Conservation (phyloP, 53 echinoderm and acorn worm genomes). For the Paracentrotus lividus region DNA sequence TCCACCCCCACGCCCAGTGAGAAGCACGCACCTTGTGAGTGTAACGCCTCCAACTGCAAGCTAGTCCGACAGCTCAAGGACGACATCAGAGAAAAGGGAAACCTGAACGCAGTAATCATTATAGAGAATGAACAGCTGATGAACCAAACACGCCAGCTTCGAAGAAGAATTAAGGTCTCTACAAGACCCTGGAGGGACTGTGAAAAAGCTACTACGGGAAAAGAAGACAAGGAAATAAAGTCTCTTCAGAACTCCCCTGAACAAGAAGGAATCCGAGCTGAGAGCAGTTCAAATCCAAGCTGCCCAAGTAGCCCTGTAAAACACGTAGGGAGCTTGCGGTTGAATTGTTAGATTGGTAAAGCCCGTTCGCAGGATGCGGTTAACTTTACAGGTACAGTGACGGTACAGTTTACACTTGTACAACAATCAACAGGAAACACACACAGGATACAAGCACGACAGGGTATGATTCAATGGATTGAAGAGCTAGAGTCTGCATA, state of each 20-base stretch:
- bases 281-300: neutral
- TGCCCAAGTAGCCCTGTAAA: neutral
- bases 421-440: no score
- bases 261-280: neutral
- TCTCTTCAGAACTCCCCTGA: neutral
- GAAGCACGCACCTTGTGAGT: neutral
- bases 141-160: slow-evolving; percentile 9
- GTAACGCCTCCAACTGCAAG: neutral
- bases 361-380: no score
- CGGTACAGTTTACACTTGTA: no score
- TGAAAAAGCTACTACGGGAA: neutral
- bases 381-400: no score
- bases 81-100: no score
- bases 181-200: no score
- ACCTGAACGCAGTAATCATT: neutral
- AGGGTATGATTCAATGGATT: no score
- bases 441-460: no score
- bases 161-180: neutral
- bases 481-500: no score
- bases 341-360: no score
- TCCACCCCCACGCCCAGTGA: neutral
- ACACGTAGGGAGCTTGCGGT: no score
- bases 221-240: neutral
- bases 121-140: slow-evolving; percentile 6
- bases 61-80: neutral